Evolutionary conservation across 2,113 vertebrate species (phyloP).

Genomic region (Cichladusa arquata): DNA sequence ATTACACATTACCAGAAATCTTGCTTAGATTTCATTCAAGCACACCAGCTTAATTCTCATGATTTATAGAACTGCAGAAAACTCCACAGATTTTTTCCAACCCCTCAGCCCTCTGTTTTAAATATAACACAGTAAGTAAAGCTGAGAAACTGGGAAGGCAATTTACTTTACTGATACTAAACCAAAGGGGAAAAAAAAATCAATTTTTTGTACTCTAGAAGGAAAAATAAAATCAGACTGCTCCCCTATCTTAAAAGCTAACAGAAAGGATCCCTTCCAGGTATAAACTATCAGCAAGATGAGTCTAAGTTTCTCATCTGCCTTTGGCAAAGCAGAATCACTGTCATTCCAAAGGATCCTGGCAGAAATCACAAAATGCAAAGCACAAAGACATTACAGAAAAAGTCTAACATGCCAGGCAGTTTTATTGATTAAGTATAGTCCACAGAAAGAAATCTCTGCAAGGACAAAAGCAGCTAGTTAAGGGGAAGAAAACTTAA

Average conservation of each 20-base stretch:
- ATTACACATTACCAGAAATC: conserved; percentile 26
- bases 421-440: neutral
- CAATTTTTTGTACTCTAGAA: neutral
- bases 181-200: neutral
- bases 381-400: neutral
- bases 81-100: neutral
- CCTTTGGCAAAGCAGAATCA: neutral
- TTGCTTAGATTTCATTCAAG: conserved; percentile 14
- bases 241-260: neutral
- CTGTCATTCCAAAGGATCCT: neutral
- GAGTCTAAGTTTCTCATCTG: neutral
- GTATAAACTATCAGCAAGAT: neutral
- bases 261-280: neutral
- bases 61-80: conserved; percentile 36
- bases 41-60: neutral
- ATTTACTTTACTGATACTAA: conserved; percentile 24
- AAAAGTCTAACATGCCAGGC: neutral
- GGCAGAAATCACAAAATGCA: neutral
- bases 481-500: neutral
- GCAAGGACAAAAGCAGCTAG: neutral
- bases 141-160: neutral
- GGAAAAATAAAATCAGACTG: neutral
- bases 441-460: neutral
- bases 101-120: neutral
- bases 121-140: neutral